phyloP scores from a whole-genome alignment of 1,140 invertebrate genomes.

The Olivierus martensii region DNA sequence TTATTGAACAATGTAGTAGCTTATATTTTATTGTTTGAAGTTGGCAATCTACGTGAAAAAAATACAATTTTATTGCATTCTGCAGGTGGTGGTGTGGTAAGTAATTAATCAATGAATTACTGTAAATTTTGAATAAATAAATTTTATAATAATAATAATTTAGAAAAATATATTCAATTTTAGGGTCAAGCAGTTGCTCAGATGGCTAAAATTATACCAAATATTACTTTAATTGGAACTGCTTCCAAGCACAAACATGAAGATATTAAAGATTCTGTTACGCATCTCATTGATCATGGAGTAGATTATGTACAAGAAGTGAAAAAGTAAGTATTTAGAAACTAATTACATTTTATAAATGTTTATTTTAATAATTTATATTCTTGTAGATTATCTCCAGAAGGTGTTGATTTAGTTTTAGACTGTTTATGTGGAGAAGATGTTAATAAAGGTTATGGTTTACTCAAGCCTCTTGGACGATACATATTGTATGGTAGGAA shows the following conservation, averaged over 20 bases:
- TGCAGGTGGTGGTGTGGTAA: slow-evolving; percentile 75
- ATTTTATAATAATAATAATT: too few relatives aligned
- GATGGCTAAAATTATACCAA: slow-evolving; percentile 57
- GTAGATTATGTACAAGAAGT: slow-evolving; percentile 69
- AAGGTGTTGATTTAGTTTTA: slow-evolving; percentile 73
- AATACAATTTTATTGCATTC: slow-evolving; percentile 72
- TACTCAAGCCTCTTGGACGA: slow-evolving; percentile 78
- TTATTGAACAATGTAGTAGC: slow-evolving; percentile 76
- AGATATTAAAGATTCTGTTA: slow-evolving; percentile 52
- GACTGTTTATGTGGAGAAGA: slow-evolving; percentile 81
- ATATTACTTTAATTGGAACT: slow-evolving; percentile 69
- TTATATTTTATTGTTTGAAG: slow-evolving; percentile 69
- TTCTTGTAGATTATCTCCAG: slow-evolving; percentile 45
- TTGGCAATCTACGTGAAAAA: slow-evolving; percentile 59
- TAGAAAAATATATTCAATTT: too few relatives aligned
- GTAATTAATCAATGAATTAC: slow-evolving; percentile 31
- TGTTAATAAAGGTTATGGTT: slow-evolving; percentile 58
- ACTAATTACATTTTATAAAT: not conserved
- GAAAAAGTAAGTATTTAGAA: slow-evolving; percentile 48
- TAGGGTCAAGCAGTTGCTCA: slow-evolving; percentile 72
- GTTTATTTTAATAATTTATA: not conserved
- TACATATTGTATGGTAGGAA: slow-evolving; percentile 65
- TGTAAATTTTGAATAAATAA: too few relatives aligned
- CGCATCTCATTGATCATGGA: slow-evolving; percentile 58
- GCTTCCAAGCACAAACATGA: slow-evolving; percentile 75